A percentile compares a stretch with the other conserved stretches of the same genome.
Evolutionary conservation across 2,888 invertebrate genomes (phyloP).

Genomic region (Seira musarum): DNA sequence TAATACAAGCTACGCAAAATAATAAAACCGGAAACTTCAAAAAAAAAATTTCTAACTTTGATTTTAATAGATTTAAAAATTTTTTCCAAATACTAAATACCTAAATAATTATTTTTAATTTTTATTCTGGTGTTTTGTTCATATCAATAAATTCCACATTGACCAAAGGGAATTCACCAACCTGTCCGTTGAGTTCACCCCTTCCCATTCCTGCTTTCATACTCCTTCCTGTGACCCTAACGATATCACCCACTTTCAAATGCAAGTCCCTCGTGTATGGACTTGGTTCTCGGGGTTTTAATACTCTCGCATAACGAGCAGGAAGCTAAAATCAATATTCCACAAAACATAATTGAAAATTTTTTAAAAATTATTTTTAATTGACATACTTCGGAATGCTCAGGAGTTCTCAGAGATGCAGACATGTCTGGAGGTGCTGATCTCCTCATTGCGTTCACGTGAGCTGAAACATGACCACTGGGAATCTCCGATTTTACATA

Average conservation of each 20-base stretch:
- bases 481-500: conserved; percentile 42
- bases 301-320: conserved; percentile 92
- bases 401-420: neutral
- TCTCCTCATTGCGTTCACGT: neutral
- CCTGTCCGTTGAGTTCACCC: conserved; percentile 95
- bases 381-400: too few species aligned
- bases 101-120: conserved; percentile 7
- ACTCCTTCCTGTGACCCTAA: conserved; percentile 85
- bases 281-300: conserved; percentile 94
- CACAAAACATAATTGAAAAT: neutral
- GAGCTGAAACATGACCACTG: neutral
- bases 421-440: conserved; percentile 55
- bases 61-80: neutral
- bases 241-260: conserved; percentile 93
- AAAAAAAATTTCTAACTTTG: neutral
- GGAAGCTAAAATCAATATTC: conserved; percentile 76
- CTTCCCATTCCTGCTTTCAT: conserved; percentile 71
- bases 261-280: conserved; percentile 96
- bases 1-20: too few species aligned
- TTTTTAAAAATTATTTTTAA: neutral
- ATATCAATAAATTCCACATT: conserved; percentile 90
- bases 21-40: too few species aligned
- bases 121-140: conserved; percentile 7
- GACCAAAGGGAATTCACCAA: conserved; percentile 96
- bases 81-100: neutral